Conservation (phyloP, 2,797 vertebrate genomes). For the Lithobates pipiens region DNA sequence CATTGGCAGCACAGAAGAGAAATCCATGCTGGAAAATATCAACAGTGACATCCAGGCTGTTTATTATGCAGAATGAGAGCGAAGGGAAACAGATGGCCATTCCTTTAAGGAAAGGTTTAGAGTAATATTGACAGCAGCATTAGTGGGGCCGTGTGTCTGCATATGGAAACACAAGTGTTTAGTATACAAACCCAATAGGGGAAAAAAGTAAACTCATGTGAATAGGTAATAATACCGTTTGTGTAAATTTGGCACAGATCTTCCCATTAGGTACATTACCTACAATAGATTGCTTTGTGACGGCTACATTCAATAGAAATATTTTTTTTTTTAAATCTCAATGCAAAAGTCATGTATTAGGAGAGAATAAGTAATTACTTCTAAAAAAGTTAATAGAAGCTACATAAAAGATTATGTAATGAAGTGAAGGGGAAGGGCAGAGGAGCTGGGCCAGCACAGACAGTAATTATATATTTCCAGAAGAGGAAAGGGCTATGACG, state of each 20-base stretch:
- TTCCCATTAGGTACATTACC: no score
- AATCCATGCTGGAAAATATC: slow-evolving; percentile 40
- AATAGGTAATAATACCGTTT: slow-evolving; percentile 1
- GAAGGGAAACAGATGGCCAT: slow-evolving; percentile 50
- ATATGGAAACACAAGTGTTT: slow-evolving; percentile 44
- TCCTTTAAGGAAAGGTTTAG: slow-evolving; percentile 50
- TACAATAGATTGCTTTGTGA: no score
- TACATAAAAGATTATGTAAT: no score
- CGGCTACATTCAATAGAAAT: no score
- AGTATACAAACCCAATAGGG: slow-evolving; percentile 21
- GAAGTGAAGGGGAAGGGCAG: no score
- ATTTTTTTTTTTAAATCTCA: no score
- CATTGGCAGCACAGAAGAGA: slow-evolving; percentile 22
- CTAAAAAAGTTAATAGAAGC: not conserved
- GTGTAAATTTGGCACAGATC: not conserved
- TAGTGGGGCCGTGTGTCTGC: slow-evolving; percentile 26
- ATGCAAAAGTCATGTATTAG: no score
- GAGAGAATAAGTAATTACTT: no score
- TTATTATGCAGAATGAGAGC: slow-evolving; percentile 38
- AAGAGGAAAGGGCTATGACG: no score
- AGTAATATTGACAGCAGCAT: slow-evolving; percentile 55
- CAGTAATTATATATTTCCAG: no score
- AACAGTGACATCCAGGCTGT: slow-evolving; percentile 46
- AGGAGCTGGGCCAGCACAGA: no score
- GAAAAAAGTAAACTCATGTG: slow-evolving; percentile 24